These are phyloP conservation scores for Platanista minor DNA, from an alignment of 2,113 vertebrate genomes.

Conservation along the genomic window DNA sequence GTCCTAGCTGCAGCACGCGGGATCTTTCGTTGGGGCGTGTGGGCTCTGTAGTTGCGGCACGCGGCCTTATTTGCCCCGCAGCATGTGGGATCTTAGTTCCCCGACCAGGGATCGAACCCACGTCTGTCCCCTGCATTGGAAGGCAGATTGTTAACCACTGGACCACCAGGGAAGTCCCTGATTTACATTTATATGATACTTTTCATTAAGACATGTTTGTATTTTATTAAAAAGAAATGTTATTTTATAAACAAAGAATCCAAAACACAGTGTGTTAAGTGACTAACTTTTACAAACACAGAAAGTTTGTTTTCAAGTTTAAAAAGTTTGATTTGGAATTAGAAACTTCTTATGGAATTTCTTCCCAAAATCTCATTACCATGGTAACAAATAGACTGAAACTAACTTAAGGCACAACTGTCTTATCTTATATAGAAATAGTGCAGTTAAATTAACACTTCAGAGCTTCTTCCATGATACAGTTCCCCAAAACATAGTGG, in stretches of 20 bases:
- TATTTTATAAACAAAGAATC: constrained; percentile 19
- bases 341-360: background rate
- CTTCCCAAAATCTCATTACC: background rate
- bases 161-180: no score
- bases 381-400: background rate
- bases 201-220: background rate
- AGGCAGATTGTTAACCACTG: no score
- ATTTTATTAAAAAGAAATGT: background rate
- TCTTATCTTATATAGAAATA: background rate
- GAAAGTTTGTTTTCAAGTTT: constrained; percentile 18
- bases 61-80: no score
- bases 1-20: no score
- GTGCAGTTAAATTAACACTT: background rate
- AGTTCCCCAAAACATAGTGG: background rate
- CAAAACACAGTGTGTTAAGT: background rate
- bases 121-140: no score
- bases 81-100: no score
- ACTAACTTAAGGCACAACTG: background rate
- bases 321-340: constrained; percentile 26
- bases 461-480: background rate
- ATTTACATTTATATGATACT: background rate
- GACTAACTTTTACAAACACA: background rate
- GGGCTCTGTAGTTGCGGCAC: no score
- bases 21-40: no score
- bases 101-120: no score